A percentile compares a stretch with the other conserved stretches of the same genome.
Conservation (phyloP, 2,888 invertebrate genomes). For the Alviniconcha strummeri region DNA sequence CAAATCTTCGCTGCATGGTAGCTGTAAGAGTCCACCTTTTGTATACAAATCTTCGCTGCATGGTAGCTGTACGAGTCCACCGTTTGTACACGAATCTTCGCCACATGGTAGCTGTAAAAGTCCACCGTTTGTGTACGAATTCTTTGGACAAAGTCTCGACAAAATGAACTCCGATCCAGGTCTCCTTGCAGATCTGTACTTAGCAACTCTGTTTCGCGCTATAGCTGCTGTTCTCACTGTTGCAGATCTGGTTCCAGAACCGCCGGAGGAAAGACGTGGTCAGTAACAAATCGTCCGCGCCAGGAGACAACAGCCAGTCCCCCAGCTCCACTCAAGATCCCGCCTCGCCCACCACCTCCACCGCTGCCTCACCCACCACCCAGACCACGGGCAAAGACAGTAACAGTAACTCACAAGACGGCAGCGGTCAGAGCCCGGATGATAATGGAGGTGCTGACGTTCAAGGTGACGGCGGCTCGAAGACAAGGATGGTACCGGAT, state of each 20-base stretch:
- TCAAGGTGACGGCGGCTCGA: conserved; percentile 25
- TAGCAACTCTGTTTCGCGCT: too few relatives aligned
- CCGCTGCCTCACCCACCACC: neutral
- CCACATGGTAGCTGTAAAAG: too few relatives aligned
- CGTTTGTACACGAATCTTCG: too few relatives aligned
- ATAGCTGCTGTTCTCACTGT: neutral
- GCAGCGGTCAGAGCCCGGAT: neutral
- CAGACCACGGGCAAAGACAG: neutral
- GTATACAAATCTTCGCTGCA: too few relatives aligned
- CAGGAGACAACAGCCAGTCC: neutral
- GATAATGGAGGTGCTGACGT: conserved; percentile 14
- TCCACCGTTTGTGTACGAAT: too few relatives aligned
- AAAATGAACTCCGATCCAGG: too few relatives aligned
- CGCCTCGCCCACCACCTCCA: neutral
- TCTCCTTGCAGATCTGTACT: too few relatives aligned
- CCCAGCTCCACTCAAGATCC: neutral
- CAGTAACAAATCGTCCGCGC: conserved; percentile 15
- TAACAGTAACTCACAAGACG: neutral
- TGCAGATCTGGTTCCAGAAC: conserved; percentile 72
- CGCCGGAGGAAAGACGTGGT: conserved; percentile 69
- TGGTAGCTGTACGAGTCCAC: too few relatives aligned
- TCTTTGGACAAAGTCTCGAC: too few relatives aligned
- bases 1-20: too few relatives aligned
- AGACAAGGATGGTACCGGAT: conserved; percentile 57
- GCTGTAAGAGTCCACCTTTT: too few relatives aligned